These are phyloP conservation scores for Platyscapa corneri DNA, from an alignment of 1,140 invertebrate genomes.

Conservation along the genomic window DNA sequence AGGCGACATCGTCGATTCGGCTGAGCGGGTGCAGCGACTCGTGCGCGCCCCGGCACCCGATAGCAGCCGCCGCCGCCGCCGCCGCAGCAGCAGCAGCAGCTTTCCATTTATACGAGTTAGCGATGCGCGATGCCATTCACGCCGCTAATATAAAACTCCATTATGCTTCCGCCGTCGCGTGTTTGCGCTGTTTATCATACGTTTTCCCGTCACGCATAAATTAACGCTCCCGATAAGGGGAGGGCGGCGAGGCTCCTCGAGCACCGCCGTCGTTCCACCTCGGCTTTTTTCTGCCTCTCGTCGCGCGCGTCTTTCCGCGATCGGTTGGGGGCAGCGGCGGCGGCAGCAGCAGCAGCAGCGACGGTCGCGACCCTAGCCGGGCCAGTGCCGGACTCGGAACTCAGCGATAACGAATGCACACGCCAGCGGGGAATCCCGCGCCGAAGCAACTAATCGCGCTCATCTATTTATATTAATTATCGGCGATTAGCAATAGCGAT, in stretches of 20 bases:
- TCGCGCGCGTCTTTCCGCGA: not conserved
- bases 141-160: conserved; percentile 66
- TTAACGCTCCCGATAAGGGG: conserved; percentile 47
- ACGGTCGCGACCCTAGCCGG: too few relatives aligned
- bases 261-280: not conserved
- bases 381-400: not conserved
- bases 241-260: not conserved
- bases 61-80: conserved; percentile 38
- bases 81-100: conserved; percentile 40
- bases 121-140: conserved; percentile 69
- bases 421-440: not conserved
- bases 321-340: too few relatives aligned
- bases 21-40: conserved; percentile 26
- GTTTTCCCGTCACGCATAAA: conserved; percentile 55
- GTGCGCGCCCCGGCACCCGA: conserved; percentile 14
- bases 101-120: conserved; percentile 65
- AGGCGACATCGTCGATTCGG: conserved; percentile 59
- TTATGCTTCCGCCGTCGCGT: conserved; percentile 55
- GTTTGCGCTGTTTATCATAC: conserved; percentile 33
- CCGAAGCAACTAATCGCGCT: conserved; percentile 68
- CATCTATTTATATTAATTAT: conserved; percentile 76
- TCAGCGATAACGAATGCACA: not conserved
- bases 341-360: too few relatives aligned
- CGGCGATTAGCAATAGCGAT: conserved; percentile 75
- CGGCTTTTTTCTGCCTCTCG: not conserved